Evolutionary conservation across 2,797 vertebrate species (phyloP).

Genomic region (Rhyacichthys aspro): DNA sequence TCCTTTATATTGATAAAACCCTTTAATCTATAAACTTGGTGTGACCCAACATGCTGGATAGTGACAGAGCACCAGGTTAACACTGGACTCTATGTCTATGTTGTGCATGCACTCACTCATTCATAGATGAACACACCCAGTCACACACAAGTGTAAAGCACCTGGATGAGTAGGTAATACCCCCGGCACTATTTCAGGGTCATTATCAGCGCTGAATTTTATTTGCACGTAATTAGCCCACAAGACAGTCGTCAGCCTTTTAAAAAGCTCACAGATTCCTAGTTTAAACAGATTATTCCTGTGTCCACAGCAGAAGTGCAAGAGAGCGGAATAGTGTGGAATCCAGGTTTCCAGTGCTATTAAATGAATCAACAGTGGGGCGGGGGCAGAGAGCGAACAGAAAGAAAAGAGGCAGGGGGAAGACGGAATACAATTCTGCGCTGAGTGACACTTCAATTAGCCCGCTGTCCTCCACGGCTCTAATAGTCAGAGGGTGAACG

Average conservation of each 20-base stretch:
- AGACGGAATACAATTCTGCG: conserved; percentile 39
- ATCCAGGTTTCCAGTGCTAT: background rate
- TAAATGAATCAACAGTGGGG: conserved; percentile 12
- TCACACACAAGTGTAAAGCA: background rate
- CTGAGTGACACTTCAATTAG: conserved; percentile 73
- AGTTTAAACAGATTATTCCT: conserved; percentile 27
- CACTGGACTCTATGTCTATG: too few relatives aligned
- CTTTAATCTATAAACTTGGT: too few relatives aligned
- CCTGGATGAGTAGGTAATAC: conserved; percentile 9
- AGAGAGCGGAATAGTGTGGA: background rate
- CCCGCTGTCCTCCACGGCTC: conserved; percentile 37
- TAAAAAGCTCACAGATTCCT: conserved; percentile 18
- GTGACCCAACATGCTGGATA: too few relatives aligned
- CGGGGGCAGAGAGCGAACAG: background rate
- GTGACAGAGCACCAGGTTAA: too few relatives aligned
- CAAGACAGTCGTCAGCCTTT: background rate
- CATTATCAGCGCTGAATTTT: conserved; percentile 11
- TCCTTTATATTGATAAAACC: too few relatives aligned
- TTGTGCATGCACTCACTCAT: conserved; percentile 10
- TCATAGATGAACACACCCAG: background rate
- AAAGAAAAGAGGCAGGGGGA: conserved; percentile 10
- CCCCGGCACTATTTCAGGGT: background rate
- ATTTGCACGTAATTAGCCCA: conserved; percentile 15
- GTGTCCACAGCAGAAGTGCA: background rate
- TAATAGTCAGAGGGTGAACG: conserved; percentile 53